These are phyloP conservation scores for Ryuthela nishihirai DNA, from an alignment of 2,888 invertebrate genomes.

Conservation along the genomic window DNA sequence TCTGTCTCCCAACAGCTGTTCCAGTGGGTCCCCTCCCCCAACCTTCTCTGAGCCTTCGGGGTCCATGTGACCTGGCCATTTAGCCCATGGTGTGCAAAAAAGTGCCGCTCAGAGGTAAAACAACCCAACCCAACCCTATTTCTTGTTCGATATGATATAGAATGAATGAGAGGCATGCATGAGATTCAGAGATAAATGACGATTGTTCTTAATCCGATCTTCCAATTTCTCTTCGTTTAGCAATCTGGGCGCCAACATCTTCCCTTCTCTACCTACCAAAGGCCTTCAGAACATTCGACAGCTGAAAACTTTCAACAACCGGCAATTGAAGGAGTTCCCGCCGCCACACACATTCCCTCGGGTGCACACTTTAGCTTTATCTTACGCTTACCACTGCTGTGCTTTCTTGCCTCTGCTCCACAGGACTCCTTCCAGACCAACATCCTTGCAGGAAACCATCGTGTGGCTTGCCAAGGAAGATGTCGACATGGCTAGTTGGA, in stretches of 20 bases:
- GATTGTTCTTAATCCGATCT: no score
- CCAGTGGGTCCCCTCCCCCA: no score
- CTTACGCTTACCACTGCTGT: slow-evolving; percentile 96
- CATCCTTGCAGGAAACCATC: slow-evolving; percentile 37
- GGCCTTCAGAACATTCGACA: slow-evolving; percentile 76
- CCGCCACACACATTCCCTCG: slow-evolving; percentile 79
- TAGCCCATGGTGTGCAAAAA: no score
- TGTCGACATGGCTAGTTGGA: slow-evolving; percentile 32
- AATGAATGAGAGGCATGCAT: no score
- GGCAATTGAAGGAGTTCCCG: slow-evolving; percentile 78
- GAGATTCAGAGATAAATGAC: no score
- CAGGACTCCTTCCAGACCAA: not conserved
- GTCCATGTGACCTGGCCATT: no score
- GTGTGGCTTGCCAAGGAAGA: slow-evolving; percentile 41
- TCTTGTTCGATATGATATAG: no score
- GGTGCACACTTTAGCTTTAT: slow-evolving; percentile 76
- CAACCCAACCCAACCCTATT: no score
- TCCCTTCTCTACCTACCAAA: slow-evolving; percentile 72
- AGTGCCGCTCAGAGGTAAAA: no score
- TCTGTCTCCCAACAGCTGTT: no score
- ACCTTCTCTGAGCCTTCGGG: no score
- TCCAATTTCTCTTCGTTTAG: slow-evolving; percentile 55
- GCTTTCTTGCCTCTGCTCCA: slow-evolving; percentile 60
- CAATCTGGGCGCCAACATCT: slow-evolving; percentile 85
- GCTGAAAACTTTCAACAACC: slow-evolving; percentile 89